Percentiles rank a stretch among this genome's conserved stretches.
phyloP scores from a whole-genome alignment of 2,888 invertebrate species.

The Limnephilus auricula region DNA sequence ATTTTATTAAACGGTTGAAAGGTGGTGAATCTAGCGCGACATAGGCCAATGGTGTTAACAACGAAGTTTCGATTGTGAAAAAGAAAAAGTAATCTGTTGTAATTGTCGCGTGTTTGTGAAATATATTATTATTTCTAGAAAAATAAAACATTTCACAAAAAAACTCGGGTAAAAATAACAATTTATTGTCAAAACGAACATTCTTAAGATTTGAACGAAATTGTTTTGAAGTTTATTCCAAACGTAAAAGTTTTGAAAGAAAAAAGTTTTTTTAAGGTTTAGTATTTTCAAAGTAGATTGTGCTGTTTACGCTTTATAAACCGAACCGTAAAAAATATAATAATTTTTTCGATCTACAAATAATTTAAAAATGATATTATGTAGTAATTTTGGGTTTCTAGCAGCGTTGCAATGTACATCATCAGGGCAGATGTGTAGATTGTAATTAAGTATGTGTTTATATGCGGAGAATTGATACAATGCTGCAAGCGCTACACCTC shows the following conservation, averaged over 20 bases:
- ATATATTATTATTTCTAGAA: not conserved
- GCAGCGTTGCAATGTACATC: no score
- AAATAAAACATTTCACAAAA: not conserved
- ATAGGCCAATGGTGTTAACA: not conserved
- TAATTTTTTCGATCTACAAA: no score
- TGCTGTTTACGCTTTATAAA: not conserved
- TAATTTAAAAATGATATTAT: no score
- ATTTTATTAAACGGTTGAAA: not conserved
- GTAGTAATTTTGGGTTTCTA: no score
- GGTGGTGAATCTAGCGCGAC: not conserved
- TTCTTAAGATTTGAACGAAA: not conserved
- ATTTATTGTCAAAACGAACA: not conserved
- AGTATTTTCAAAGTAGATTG: not conserved
- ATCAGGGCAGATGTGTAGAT: no score
- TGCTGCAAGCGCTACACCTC: no score
- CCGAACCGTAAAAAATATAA: not conserved
- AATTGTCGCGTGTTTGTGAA: conserved; percentile 8
- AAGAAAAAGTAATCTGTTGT: not conserved
- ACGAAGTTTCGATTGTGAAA: not conserved
- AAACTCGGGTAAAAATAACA: not conserved
- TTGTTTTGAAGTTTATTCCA: not conserved
- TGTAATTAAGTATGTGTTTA: no score
- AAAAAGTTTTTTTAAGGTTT: not conserved
- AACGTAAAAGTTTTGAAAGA: not conserved
- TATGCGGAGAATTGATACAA: no score